Conservation (phyloP, 1,140 invertebrate species). For the Hylaeus anthracinus region DNA sequence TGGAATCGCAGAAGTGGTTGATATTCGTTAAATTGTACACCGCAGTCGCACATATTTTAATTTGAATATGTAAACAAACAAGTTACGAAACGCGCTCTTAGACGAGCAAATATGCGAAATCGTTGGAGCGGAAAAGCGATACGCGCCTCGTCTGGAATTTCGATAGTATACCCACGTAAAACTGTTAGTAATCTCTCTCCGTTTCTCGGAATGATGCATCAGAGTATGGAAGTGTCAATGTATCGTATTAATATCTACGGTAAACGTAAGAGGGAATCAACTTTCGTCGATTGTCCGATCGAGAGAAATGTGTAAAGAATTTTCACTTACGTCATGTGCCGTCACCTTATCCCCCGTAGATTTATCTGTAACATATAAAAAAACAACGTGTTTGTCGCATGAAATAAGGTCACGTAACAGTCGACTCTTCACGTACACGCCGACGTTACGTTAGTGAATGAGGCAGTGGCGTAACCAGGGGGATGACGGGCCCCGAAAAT, state of each 20-base stretch:
- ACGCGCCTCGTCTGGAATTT: constrained; percentile 13
- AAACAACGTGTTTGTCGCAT: constrained; percentile 39
- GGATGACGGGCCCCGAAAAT: no score
- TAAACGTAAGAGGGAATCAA: not conserved
- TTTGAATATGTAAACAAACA: not conserved
- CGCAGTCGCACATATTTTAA: not conserved
- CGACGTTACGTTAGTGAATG: not conserved
- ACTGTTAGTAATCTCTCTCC: constrained; percentile 16
- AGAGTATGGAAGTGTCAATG: constrained; percentile 11
- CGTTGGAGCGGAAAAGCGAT: constrained; percentile 4
- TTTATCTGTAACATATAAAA: constrained; percentile 75
- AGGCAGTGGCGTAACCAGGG: not conserved
- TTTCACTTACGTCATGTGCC: constrained; percentile 75
- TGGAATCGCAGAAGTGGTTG: not conserved
- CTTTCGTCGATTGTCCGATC: no score
- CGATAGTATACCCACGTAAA: constrained; percentile 29
- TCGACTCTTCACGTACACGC: not conserved
- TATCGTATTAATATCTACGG: not conserved
- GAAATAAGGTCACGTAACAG: constrained; percentile 45
- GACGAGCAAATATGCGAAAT: not conserved
- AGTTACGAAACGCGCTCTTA: no score
- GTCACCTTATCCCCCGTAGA: constrained; percentile 74
- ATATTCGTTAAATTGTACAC: not conserved
- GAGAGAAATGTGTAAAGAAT: not conserved
- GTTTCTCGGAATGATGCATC: not conserved